phyloP scores from a whole-genome alignment of 2,797 vertebrate species.

The Hozukius guyotensis region DNA sequence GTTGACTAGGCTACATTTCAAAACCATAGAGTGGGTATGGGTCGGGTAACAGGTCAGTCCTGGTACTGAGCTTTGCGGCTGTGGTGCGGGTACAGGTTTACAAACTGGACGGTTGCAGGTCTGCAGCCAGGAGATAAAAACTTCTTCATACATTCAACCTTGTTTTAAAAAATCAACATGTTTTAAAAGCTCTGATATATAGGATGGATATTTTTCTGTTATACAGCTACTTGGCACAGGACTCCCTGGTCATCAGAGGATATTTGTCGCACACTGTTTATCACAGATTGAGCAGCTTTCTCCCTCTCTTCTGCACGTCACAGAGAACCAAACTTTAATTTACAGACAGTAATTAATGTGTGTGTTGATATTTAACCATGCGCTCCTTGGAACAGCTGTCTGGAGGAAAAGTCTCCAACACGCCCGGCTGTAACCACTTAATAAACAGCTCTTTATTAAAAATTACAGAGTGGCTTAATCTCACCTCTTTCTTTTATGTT shows the following conservation, averaged over 20 bases:
- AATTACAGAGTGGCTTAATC: neutral
- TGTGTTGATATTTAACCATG: slow-evolving; percentile 7
- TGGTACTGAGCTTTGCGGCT: neutral
- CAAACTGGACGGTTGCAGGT: neutral
- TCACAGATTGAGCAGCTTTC: neutral
- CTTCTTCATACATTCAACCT: neutral
- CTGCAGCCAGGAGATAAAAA: neutral
- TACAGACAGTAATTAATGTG: neutral
- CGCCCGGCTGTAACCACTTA: neutral
- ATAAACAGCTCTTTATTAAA: neutral
- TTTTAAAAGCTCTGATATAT: neutral
- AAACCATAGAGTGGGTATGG: neutral
- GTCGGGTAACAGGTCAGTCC: neutral
- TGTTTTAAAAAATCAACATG: neutral
- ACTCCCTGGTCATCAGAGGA: neutral
- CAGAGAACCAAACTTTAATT: neutral
- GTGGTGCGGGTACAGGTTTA: neutral
- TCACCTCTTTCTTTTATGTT: neutral
- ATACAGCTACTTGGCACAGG: too few species aligned
- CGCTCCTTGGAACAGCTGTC: neutral
- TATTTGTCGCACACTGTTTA: neutral
- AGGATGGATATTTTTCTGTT: neutral
- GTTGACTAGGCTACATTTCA: neutral
- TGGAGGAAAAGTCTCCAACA: neutral
- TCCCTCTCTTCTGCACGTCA: neutral